Evolutionary conservation across 2,797 vertebrate genomes (phyloP).

Genomic region (Nasua narica): DNA sequence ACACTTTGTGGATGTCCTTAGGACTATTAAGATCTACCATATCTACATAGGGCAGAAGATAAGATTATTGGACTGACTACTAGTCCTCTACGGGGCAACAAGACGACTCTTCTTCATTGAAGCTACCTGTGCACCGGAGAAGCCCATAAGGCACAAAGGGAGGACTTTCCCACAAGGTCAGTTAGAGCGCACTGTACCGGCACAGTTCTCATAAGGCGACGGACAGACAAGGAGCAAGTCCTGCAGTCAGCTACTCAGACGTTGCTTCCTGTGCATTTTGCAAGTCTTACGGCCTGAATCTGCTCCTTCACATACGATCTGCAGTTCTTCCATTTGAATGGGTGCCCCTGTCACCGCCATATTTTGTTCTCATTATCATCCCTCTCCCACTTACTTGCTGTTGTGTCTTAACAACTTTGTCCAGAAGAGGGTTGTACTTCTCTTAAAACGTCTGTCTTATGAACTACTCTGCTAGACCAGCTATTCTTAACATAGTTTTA

Average conservation of each 20-base stretch:
- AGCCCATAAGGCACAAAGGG: constrained; percentile 85
- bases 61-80: constrained; percentile 86
- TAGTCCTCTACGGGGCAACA: constrained; percentile 85
- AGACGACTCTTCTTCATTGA: constrained; percentile 84
- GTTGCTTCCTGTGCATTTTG: constrained; percentile 32
- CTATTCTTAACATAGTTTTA: constrained; percentile 46
- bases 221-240: constrained; percentile 67
- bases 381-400: constrained; percentile 46
- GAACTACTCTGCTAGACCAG: constrained; percentile 54
- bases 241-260: constrained; percentile 54
- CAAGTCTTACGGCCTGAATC: constrained; percentile 55
- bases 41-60: constrained; percentile 87
- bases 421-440: constrained; percentile 42
- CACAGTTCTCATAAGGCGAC: constrained; percentile 70
- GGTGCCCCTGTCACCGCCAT: not conserved
- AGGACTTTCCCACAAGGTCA: constrained; percentile 86
- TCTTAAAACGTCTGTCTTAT: constrained; percentile 56
- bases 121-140: constrained; percentile 83
- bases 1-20: constrained; percentile 80
- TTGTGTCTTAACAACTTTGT: constrained; percentile 49
- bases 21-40: constrained; percentile 86
- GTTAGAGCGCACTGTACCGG: constrained; percentile 82
- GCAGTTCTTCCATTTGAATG: constrained; percentile 57
- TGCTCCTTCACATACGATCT: constrained; percentile 56
- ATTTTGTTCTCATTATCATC: constrained; percentile 31